Conservation (phyloP, 2,888 invertebrate genomes). For the Drosophila ustulata region DNA sequence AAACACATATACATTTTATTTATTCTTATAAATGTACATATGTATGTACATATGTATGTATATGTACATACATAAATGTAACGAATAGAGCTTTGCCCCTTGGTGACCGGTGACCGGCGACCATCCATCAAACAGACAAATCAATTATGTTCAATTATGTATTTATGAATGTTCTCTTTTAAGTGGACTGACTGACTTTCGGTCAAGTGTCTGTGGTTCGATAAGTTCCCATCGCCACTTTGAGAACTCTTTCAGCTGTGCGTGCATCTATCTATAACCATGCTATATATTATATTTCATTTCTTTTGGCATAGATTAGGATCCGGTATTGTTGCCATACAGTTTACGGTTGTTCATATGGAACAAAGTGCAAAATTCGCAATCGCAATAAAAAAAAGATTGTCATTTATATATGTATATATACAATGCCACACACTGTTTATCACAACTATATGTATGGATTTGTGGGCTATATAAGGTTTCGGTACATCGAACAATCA, state of each 20-base stretch:
- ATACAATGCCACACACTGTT: constrained; percentile 10
- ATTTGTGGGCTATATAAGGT: not conserved
- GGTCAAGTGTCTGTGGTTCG: constrained; percentile 47
- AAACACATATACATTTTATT: constrained; percentile 27
- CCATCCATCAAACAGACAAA: constrained; percentile 58
- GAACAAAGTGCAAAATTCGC: constrained; percentile 61
- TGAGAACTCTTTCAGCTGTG: constrained; percentile 47
- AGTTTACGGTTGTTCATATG: constrained; percentile 30
- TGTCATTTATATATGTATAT: constrained; percentile 32
- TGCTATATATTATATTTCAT: constrained; percentile 1
- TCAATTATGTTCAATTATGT: constrained; percentile 73
- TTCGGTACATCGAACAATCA: constrained; percentile 23
- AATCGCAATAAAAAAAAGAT: constrained; percentile 44
- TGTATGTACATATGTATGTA: not conserved
- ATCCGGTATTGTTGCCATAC: constrained; percentile 32
- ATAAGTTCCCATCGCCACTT: constrained; percentile 47
- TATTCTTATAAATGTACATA: constrained; percentile 8
- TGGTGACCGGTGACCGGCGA: constrained; percentile 3
- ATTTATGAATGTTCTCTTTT: constrained; percentile 42
- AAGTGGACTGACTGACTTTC: constrained; percentile 44
- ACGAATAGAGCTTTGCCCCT: constrained; percentile 10
- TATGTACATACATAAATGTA: not conserved
- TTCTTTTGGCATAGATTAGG: constrained; percentile 32
- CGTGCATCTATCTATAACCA: constrained; percentile 4
- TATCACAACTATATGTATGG: constrained; percentile 20